Percentiles rank a stretch among this genome's conserved stretches.
These are phyloP conservation scores for Tenthredo livida DNA, from an alignment of 2,888 invertebrate genomes.

Conservation along the genomic window DNA sequence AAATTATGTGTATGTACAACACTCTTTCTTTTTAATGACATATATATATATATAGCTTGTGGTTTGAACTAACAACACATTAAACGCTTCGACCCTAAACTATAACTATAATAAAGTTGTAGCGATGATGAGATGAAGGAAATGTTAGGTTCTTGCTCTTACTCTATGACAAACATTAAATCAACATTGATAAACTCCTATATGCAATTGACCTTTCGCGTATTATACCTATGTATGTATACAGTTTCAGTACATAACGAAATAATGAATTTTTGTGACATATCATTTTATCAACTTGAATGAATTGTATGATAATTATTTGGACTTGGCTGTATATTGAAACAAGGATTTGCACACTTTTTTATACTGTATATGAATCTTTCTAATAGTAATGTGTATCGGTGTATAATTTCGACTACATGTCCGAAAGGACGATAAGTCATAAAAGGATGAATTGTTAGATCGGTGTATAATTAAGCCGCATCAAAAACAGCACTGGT, in stretches of 20 bases:
- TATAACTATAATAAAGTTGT: background rate
- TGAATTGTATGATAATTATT: background rate
- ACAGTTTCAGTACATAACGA: background rate
- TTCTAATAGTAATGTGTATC: background rate
- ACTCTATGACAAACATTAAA: background rate
- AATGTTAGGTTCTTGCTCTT: background rate
- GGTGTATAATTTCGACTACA: background rate
- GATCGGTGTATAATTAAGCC: background rate
- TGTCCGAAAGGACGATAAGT: no score
- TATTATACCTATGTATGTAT: background rate
- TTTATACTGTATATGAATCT: background rate
- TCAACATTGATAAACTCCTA: conserved; percentile 17
- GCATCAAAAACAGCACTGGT: background rate
- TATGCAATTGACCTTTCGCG: background rate
- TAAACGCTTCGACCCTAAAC: background rate
- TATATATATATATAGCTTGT: background rate
- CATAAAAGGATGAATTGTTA: no score
- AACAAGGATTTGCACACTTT: background rate
- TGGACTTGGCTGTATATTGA: background rate
- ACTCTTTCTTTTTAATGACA: background rate
- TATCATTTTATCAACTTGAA: background rate
- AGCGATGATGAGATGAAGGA: background rate
- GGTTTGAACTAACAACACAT: background rate
- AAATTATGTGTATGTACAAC: background rate
- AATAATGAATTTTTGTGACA: background rate